These are phyloP conservation scores for Agrotis segetum DNA, from an alignment of 2,888 invertebrate species.

Conservation along the genomic window DNA sequence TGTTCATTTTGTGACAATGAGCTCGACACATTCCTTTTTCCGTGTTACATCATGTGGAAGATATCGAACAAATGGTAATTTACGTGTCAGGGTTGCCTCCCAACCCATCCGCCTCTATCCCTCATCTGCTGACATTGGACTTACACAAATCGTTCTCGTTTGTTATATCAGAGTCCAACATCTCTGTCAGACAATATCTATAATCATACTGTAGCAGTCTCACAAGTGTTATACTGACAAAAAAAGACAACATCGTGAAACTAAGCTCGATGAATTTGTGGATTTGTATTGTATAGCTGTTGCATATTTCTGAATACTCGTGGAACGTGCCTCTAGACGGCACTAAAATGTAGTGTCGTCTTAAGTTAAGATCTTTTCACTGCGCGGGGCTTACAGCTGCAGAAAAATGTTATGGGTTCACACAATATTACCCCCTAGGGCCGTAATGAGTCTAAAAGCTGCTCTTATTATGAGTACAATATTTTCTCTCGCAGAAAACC, in stretches of 20 bases:
- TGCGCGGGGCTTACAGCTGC: conserved; percentile 30
- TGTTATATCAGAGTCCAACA: conserved; percentile 55
- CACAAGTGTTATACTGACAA: conserved; percentile 22
- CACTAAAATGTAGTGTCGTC: conserved; percentile 52
- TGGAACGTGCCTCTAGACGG: conserved; percentile 40
- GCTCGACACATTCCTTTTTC: conserved; percentile 17
- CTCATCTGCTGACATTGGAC: conserved; percentile 45
- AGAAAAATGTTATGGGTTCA: conserved; percentile 45
- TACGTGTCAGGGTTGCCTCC: conserved; percentile 11
- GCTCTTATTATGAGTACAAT: conserved; percentile 35
- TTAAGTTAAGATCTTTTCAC: conserved; percentile 40
- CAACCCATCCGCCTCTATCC: background rate
- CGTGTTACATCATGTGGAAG: background rate
- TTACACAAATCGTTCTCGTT: conserved; percentile 59
- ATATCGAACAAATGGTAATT: conserved; percentile 35
- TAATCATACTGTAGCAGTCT: conserved; percentile 30
- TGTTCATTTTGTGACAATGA: conserved; percentile 29
- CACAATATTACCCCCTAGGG: conserved; percentile 42
- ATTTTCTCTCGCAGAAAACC: conserved; percentile 37
- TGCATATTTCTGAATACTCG: conserved; percentile 21
- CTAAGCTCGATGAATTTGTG: conserved; percentile 22
- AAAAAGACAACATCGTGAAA: conserved; percentile 33
- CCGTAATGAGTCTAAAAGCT: conserved; percentile 45
- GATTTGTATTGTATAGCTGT: conserved; percentile 27
- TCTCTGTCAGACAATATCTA: conserved; percentile 45